Conservation (phyloP, 2,888 invertebrate genomes). For the Galeruca laticollis region DNA sequence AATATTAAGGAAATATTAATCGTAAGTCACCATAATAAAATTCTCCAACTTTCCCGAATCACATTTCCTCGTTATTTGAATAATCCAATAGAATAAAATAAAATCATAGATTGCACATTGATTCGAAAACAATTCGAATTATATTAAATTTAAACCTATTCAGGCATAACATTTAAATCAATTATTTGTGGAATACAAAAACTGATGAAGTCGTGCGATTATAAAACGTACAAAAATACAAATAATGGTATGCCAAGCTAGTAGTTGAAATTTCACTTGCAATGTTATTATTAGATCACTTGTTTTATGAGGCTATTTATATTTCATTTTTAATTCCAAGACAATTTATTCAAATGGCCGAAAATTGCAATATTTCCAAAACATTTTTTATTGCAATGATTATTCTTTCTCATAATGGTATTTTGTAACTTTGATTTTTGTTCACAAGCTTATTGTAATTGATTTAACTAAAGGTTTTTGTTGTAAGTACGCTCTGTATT, state of each 20-base stretch:
- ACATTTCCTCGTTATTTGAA: background rate
- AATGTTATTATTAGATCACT: background rate
- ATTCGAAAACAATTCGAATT: background rate
- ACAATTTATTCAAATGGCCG: background rate
- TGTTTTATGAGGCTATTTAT: background rate
- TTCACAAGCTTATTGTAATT: no score
- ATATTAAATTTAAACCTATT: background rate
- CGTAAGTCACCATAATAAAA: background rate
- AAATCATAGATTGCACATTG: background rate
- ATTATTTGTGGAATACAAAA: conserved; percentile 1
- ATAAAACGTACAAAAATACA: background rate
- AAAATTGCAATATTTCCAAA: background rate
- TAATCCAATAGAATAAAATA: background rate
- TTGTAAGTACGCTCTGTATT: no score
- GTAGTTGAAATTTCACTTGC: background rate
- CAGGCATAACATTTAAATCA: conserved; percentile 2
- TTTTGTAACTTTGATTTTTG: no score
- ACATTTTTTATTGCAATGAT: background rate
- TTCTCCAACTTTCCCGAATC: background rate
- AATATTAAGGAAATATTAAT: no score
- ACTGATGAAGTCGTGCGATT: background rate
- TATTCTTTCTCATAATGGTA: background rate
- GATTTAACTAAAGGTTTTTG: no score
- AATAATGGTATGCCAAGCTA: background rate
- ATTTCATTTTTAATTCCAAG: background rate